These are phyloP conservation scores for Caenorhabditis macrosperma DNA, from an alignment of 2,888 invertebrate genomes.

Conservation along the genomic window DNA sequence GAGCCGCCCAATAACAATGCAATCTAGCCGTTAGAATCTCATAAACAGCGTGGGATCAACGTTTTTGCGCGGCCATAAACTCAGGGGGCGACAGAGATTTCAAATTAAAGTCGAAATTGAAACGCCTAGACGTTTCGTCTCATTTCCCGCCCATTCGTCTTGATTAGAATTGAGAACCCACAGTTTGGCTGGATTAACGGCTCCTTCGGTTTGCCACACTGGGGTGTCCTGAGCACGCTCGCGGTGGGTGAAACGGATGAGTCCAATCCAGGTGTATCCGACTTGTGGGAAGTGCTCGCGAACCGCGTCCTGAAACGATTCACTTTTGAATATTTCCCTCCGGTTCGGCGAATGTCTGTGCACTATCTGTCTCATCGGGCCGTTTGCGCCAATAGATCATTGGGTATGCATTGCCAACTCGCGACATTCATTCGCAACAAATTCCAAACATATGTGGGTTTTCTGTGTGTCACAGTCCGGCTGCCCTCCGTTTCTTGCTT, in stretches of 20 bases:
- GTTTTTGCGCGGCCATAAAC: background rate
- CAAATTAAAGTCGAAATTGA: slow-evolving; percentile 2
- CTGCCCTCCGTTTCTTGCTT: background rate
- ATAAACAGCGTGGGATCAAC: slow-evolving; percentile 6
- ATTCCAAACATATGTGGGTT: slow-evolving; percentile 55
- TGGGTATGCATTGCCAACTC: slow-evolving; percentile 54
- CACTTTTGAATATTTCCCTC: background rate
- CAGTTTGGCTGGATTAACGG: slow-evolving; percentile 50
- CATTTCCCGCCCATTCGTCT: background rate
- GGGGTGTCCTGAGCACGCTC: slow-evolving; percentile 37
- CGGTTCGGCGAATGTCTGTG: background rate
- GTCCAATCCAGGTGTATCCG: slow-evolving; percentile 64
- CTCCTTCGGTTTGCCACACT: slow-evolving; percentile 60
- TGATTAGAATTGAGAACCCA: slow-evolving; percentile 17
- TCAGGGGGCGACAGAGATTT: background rate
- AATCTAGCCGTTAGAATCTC: background rate
- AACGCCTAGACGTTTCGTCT: background rate
- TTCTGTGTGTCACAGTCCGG: slow-evolving; percentile 13
- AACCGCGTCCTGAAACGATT: slow-evolving; percentile 42
- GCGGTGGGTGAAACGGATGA: slow-evolving; percentile 47
- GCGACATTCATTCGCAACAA: slow-evolving; percentile 51
- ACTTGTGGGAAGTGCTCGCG: slow-evolving; percentile 42
- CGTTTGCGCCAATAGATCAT: slow-evolving; percentile 42
- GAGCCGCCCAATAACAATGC: slow-evolving; percentile 4
- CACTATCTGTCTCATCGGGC: background rate